phyloP scores from a whole-genome alignment of 2,113 vertebrate genomes.

The Gopherus flavomarginatus region DNA sequence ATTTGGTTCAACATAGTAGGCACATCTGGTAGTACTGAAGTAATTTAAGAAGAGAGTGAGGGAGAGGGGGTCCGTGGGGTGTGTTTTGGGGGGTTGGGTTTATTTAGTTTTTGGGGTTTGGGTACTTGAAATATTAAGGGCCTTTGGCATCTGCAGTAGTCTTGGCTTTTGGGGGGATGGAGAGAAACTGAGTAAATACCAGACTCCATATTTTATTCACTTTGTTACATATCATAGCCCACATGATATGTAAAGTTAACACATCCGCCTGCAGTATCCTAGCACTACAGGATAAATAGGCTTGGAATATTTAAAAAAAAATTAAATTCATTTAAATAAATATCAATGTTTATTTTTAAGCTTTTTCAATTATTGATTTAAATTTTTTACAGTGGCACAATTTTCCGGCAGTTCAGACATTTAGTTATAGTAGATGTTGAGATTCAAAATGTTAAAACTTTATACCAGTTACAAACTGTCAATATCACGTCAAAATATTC shows the following conservation, averaged over 20 bases:
- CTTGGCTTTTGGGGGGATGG: background rate
- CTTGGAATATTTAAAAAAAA: background rate
- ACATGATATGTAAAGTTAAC: background rate
- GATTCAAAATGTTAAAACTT: background rate
- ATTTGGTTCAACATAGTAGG: background rate
- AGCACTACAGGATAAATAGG: background rate
- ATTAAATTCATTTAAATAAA: background rate
- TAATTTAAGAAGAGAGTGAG: too few species aligned
- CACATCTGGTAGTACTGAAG: background rate
- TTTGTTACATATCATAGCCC: background rate
- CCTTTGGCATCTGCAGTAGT: background rate
- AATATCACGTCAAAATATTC: background rate
- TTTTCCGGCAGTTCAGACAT: background rate
- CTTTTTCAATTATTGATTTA: too few species aligned
- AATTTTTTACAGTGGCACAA: background rate
- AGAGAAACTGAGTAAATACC: background rate
- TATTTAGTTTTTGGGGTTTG: too few species aligned
- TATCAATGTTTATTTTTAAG: background rate
- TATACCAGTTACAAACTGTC: background rate
- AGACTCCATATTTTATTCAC: background rate
- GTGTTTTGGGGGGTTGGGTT: too few species aligned
- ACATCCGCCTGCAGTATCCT: background rate
- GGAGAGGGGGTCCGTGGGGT: too few species aligned
- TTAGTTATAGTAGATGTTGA: background rate
- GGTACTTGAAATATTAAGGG: too few species aligned